Percentiles rank a stretch among this genome's conserved stretches.
Evolutionary conservation across 2,113 vertebrate genomes (phyloP).

Genomic region (Corythornis vintsioides): DNA sequence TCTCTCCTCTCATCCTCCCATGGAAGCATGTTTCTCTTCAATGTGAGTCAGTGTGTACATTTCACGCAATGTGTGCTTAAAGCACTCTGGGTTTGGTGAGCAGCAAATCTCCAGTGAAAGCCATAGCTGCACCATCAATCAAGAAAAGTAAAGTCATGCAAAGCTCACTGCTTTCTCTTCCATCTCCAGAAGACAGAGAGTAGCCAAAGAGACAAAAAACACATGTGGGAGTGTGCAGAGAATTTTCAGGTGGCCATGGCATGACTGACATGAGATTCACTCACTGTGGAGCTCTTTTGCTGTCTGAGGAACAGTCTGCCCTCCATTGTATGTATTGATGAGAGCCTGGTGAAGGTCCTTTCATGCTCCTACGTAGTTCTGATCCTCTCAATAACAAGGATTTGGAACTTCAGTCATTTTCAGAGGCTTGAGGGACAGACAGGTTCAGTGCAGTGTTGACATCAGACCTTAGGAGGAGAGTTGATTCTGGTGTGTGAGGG

Average conservation of each 20-base stretch:
- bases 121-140: background rate
- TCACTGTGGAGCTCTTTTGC: background rate
- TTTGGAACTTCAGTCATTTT: background rate
- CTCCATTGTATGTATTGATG: fast-evolving
- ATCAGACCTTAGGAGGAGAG: background rate
- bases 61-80: background rate
- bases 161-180: background rate
- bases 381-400: background rate
- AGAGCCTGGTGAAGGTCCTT: background rate
- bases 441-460: background rate
- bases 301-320: background rate
- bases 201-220: background rate
- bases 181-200: background rate
- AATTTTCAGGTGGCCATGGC: background rate
- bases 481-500: background rate
- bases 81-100: background rate
- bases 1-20: background rate
- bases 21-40: background rate
- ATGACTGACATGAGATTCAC: background rate
- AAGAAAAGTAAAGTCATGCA: background rate
- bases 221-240: background rate
- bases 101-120: background rate
- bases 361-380: background rate
- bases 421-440: background rate
- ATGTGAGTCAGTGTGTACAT: background rate